A percentile compares a stretch with the other conserved stretches of the same genome.
phyloP scores from a whole-genome alignment of 2,113 vertebrate genomes.

The Cettia cetti region DNA sequence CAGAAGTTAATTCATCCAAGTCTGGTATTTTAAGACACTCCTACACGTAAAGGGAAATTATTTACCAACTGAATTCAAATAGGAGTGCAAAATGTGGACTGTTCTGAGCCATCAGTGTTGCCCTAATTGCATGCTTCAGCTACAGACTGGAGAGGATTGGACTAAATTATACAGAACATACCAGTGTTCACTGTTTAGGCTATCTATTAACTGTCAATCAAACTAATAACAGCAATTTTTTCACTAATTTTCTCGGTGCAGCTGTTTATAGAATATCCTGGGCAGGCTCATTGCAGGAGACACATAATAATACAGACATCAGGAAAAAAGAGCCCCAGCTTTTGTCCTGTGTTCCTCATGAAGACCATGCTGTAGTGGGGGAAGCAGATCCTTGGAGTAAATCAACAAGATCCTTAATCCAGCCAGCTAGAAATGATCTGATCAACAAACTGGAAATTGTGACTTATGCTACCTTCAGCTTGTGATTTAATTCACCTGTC shows the following conservation, averaged over 20 bases:
- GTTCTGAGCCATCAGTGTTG: conserved; percentile 64
- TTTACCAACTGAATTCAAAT: conserved; percentile 64
- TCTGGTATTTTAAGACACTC: conserved; percentile 49
- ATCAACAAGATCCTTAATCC: conserved; percentile 44
- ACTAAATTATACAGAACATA: conserved; percentile 77
- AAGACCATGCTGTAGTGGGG: conserved; percentile 15
- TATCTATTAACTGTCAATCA: conserved; percentile 83
- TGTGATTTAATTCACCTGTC: not conserved
- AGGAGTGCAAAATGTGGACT: conserved; percentile 64
- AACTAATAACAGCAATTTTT: conserved; percentile 85
- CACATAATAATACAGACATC: conserved; percentile 67
- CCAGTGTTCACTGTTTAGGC: conserved; percentile 75
- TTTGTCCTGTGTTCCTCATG: conserved; percentile 61
- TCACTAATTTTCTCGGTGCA: conserved; percentile 79
- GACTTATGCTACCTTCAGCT: not conserved
- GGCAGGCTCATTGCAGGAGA: conserved; percentile 70
- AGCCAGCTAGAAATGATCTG: conserved; percentile 45
- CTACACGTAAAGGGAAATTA: conserved; percentile 43
- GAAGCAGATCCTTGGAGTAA: conserved; percentile 40
- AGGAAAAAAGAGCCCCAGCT: conserved; percentile 58
- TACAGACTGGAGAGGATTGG: conserved; percentile 72
- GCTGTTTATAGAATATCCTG: conserved; percentile 80
- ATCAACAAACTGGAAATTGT: not conserved
- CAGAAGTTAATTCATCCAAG: conserved; percentile 20
- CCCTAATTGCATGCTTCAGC: conserved; percentile 77